Percentiles rank a stretch among this genome's conserved stretches.
These are phyloP conservation scores for Puntigrus tetrazona DNA, from an alignment of 2,113 vertebrate genomes.

Conservation along the genomic window DNA sequence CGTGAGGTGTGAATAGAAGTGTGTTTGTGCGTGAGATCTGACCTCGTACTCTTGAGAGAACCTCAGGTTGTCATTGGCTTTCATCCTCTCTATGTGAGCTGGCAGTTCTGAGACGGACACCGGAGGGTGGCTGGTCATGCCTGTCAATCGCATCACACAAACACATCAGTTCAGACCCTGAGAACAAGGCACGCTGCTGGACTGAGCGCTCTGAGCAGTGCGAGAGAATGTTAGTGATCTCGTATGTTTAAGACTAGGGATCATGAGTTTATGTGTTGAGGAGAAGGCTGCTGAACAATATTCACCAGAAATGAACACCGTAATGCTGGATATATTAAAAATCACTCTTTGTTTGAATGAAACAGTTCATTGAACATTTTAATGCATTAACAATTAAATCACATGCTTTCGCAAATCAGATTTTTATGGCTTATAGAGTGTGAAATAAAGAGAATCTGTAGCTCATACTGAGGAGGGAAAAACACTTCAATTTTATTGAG, in stretches of 20 bases:
- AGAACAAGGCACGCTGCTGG: background rate
- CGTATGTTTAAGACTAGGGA: background rate
- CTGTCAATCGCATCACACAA: constrained; percentile 43
- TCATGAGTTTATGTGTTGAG: background rate
- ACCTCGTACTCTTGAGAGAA: constrained; percentile 99
- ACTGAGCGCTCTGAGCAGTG: constrained; percentile 6
- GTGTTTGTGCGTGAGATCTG: constrained; percentile 45
- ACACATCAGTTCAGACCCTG: background rate
- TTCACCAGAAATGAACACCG: background rate
- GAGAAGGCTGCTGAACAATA: background rate
- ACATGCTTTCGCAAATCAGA: background rate
- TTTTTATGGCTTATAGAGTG: background rate
- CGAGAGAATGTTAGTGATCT: constrained; percentile 6
- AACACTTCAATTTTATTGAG: background rate
- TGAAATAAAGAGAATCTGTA: background rate
- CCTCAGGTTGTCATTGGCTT: constrained; percentile 98
- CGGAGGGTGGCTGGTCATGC: constrained; percentile 84
- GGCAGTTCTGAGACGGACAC: constrained; percentile 92
- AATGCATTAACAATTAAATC: background rate
- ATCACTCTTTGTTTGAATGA: background rate
- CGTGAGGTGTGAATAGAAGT: background rate
- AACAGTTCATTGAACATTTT: background rate
- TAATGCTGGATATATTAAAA: background rate
- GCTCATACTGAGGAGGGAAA: background rate
- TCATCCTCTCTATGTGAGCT: constrained; percentile 93